Conservation (phyloP, 1,140 invertebrate genomes). For the Littorina saxatilis region DNA sequence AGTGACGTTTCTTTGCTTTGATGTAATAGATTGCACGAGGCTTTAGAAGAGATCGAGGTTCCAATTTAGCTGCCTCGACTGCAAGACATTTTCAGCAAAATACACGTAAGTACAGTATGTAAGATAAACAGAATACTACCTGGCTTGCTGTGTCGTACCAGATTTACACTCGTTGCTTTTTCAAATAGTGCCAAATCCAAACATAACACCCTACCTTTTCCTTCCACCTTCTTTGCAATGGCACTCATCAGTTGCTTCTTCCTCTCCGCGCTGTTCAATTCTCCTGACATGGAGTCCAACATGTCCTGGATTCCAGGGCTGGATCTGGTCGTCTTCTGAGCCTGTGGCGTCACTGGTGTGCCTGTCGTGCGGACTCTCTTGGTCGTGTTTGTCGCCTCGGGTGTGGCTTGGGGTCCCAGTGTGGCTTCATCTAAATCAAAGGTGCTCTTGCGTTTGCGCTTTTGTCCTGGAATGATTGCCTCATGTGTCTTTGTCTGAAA, state of each 20-base stretch:
- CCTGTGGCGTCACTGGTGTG: conserved; percentile 17
- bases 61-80: too few relatives aligned
- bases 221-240: conserved; percentile 62
- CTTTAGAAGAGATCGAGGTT: too few relatives aligned
- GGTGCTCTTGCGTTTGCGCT: conserved; percentile 49
- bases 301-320: conserved; percentile 60
- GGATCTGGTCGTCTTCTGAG: not conserved
- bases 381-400: not conserved
- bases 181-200: too few relatives aligned
- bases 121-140: too few relatives aligned
- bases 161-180: too few relatives aligned
- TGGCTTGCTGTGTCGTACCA: too few relatives aligned
- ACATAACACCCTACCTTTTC: conserved; percentile 56
- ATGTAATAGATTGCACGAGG: too few relatives aligned
- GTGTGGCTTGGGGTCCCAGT: conserved; percentile 28
- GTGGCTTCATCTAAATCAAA: conserved; percentile 51
- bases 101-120: too few relatives aligned
- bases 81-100: too few relatives aligned
- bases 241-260: conserved; percentile 58
- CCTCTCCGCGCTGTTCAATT: conserved; percentile 60
- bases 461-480: not conserved
- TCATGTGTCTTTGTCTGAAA: too few relatives aligned
- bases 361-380: conserved; percentile 34
- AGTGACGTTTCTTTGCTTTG: too few relatives aligned
- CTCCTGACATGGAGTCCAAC: conserved; percentile 55